Evolutionary conservation across 1,140 invertebrate genomes (phyloP), one percentile per base, ranked within the genome.

Genomic region (Pteromalus puparum): DNA sequence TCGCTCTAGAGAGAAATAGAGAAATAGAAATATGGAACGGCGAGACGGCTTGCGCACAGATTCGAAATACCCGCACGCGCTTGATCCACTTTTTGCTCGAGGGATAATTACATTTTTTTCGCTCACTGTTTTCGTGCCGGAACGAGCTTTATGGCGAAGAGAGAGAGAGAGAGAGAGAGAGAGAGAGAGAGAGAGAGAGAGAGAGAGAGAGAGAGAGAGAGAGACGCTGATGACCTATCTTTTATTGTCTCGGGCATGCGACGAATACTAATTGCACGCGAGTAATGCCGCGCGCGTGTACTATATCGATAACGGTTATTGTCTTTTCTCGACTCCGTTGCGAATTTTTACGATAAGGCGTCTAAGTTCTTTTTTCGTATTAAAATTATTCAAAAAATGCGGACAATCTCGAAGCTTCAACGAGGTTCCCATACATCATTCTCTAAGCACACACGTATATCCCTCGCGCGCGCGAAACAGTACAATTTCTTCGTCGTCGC

Each of bases 11-110:
- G 46, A 48, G 15, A 48, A 18, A 48, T 13, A 48, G 46, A 48
- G 15, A 48, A 13, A 46, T 9, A 13, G 5, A 61, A 61, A 61
- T 61, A 61, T 61, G 21, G 18, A 61, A 21, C 53, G 15, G 4
- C 53, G 18, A 18, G 9, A 28, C n/a, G 26, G 24, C 26, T 2
- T 7, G 24, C 48, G 26, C 67, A 26, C n/a, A 70, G 67, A 70
- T 70, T 70, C 67, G 67, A 30, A 26, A 30, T 70, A 30, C 24
- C 9, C 67, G 67, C 67, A 28, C 67, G 67, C 67, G 67, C 67
- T 70, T 70, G 30, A 70, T 70, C 67, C 67, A 70, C 24, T 70
- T 70, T 70, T 70, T 70, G 53, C 53, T 61, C 28, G 67, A 28
- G 2, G 9, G 24, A 70, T 70, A 28, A 70, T 70, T 70, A 70